Percentiles rank a stretch among this genome's conserved stretches.
Evolutionary conservation across 2,113 vertebrate genomes (phyloP).

Genomic region (Pseudonaja textilis): DNA sequence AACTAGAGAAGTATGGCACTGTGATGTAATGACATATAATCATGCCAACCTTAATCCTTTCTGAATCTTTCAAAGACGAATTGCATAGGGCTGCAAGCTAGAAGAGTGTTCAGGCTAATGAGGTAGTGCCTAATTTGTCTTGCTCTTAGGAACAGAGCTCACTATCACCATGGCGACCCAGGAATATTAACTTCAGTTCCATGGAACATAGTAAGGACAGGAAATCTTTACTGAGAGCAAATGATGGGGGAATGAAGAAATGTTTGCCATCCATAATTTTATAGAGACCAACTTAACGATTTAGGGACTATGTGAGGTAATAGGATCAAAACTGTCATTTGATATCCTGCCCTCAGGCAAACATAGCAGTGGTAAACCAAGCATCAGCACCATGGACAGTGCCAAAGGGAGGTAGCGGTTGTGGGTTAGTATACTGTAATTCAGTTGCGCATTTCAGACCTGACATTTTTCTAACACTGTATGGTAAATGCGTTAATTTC

Average conservation of each 20-base stretch:
- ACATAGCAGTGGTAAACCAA: neutral
- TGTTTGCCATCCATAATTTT: neutral
- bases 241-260: neutral
- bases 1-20: neutral
- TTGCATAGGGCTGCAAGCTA: slow-evolving; percentile 2
- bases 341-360: neutral
- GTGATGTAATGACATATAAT: slow-evolving; percentile 20
- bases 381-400: slow-evolving; percentile 4
- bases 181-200: slow-evolving; percentile 40
- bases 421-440: neutral
- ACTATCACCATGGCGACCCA: slow-evolving; percentile 82
- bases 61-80: slow-evolving; percentile 12
- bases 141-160: slow-evolving; percentile 67
- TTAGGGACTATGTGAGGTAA: neutral
- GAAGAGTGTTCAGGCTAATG: slow-evolving; percentile 34
- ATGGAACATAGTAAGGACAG: slow-evolving; percentile 8
- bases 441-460: neutral
- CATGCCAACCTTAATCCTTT: slow-evolving; percentile 2
- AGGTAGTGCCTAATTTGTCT: slow-evolving; percentile 70
- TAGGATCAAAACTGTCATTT: neutral
- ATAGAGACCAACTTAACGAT: neutral
- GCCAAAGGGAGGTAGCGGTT: neutral
- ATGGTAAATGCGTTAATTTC: neutral
- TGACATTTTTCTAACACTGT: neutral
- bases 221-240: slow-evolving; percentile 51